Evolutionary conservation across 2,113 vertebrate species (phyloP), one percentile per base, ranked within the genome.

Genomic region (Platichthys flesus): DNA sequence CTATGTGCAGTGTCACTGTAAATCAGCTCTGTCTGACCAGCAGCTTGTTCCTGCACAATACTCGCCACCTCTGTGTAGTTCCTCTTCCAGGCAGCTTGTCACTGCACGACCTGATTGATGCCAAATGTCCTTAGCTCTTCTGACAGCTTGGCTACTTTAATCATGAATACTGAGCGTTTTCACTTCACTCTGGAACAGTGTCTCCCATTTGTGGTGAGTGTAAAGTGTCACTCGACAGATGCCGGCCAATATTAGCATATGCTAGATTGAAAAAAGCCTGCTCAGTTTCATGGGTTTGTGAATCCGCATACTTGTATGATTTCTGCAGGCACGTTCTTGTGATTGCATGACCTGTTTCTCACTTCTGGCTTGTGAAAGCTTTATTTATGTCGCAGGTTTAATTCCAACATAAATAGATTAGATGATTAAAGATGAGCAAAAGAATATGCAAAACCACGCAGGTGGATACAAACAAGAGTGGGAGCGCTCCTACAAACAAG

Each of bases 311-410:
- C 35, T 66, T 42, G 37, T 28, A 28, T 9, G 23, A 14, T 3
- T 12, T 58, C 26, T 55, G 21, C n/a, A 71, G 35, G 20, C 23
- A 45, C 6, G 12, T 21, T 26, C 55, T 18, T 55, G 35, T 45
- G 52, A 28, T 9, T 61, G 42, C 4, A 26, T 35, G 18, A 60
- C 37, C 2, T 3, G 21, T 35, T 68, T 74, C 26, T 57, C 72
- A 51, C 23, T 72, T 45, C n/a, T 47, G 24, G 20, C 24, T 31
- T 31, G 14, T 42, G 51, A 72, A 67, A 49, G 52, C 13, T 54
- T 80, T 61, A 54, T 76, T 72, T 5, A 51, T 51, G 16, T 51
- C 18, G 3, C 40, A 59, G 42, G 45, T 69, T 73, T 24, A 8
- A 31, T 54, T 55, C 52, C n/a, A 62, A 21, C 59, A 2, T 4